Evolutionary conservation across 2,113 vertebrate species (phyloP), one percentile per base, ranked within the genome.

Genomic region (Callochromis pleurospilus): DNA sequence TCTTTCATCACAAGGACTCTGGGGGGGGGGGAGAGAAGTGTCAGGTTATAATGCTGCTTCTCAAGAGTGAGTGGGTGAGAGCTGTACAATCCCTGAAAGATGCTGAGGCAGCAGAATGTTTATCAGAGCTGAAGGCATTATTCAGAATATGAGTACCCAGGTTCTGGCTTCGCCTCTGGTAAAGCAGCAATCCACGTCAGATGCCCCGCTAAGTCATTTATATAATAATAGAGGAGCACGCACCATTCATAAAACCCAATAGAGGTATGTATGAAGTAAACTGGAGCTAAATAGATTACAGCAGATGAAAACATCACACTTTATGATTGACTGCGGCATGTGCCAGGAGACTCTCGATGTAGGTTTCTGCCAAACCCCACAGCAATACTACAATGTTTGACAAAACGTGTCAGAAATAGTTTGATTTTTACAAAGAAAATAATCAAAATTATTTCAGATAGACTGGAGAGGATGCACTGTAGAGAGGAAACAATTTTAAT

Each of bases 91-190:
- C 88, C 93, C 92, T 60, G 87, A 81, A 92, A 95, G 90, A 77
- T 94, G 96, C 96, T 95, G 96, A 96, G 93, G 89, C 91, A 86
- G 95, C 95, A 93, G 88, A 94, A 91, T 95, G 95, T 94, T 95
- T 95, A 95, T 96, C 96, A 95, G 94, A 88, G 90, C 90, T 93
- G 36, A 92, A 93, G 93, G 94, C 93, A 91, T 95, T 94, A 94
- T 93, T 95, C 91, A 87, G 89, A 93, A 91, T 90, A 89, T 47
- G 88, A 94, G 89, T 65, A 45, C 92, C 90, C 90, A 55, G 86
- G 85, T 86, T 80, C 56, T 89, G 82, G 92, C 90, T 89, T 82
- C 17, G 53, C 85, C 90, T 89, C 90, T 75, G 90, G 95, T 95
- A 93, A 90, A 91, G 91, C 85, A 82, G 82, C 80, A 45, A 62